Percentiles rank a stretch among this genome's conserved stretches.
Conservation (phyloP, 2,888 invertebrate genomes). For the Sceliomorpha sp. region DNA sequence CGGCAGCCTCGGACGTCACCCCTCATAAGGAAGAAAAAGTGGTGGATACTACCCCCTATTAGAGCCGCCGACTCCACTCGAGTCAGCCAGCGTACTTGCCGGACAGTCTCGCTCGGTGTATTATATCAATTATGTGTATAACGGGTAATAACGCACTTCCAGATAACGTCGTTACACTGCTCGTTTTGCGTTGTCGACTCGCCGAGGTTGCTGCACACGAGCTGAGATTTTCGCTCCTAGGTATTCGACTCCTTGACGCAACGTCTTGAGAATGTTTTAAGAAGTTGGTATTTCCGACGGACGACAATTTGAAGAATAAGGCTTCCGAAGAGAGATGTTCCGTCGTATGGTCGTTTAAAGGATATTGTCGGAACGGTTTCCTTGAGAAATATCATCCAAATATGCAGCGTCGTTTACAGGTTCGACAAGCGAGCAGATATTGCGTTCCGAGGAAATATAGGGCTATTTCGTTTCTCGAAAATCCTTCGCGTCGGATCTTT, state of each 20-base stretch:
- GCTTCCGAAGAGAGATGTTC: slow-evolving; percentile 5
- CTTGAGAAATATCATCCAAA: slow-evolving; percentile 35
- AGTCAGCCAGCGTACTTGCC: slow-evolving; percentile 39
- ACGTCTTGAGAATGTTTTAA: too few relatives aligned
- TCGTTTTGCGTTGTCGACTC: slow-evolving; percentile 51
- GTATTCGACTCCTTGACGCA: too few relatives aligned
- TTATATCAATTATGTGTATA: slow-evolving; percentile 64
- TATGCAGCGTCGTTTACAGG: slow-evolving; percentile 40
- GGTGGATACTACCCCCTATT: slow-evolving; percentile 57
- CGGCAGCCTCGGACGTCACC: slow-evolving; percentile 53
- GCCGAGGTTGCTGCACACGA: slow-evolving; percentile 35
- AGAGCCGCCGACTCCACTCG: slow-evolving; percentile 44
- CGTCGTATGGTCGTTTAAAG: too few relatives aligned
- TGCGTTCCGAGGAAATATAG: slow-evolving; percentile 36
- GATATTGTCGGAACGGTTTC: too few relatives aligned
- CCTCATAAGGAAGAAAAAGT: slow-evolving; percentile 62
- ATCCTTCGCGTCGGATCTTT: slow-evolving; percentile 30
- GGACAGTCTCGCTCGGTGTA: slow-evolving; percentile 51
- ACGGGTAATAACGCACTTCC: slow-evolving; percentile 59
- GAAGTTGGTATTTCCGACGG: too few relatives aligned
- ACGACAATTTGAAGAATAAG: neutral
- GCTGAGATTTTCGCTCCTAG: slow-evolving; percentile 8
- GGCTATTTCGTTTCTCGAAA: slow-evolving; percentile 22
- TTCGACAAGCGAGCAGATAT: slow-evolving; percentile 35
- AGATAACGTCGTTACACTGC: slow-evolving; percentile 52